A percentile compares a stretch with the other conserved stretches of the same genome.
Evolutionary conservation across 2,113 vertebrate species (phyloP).

Genomic region (Cnemophilus loriae): DNA sequence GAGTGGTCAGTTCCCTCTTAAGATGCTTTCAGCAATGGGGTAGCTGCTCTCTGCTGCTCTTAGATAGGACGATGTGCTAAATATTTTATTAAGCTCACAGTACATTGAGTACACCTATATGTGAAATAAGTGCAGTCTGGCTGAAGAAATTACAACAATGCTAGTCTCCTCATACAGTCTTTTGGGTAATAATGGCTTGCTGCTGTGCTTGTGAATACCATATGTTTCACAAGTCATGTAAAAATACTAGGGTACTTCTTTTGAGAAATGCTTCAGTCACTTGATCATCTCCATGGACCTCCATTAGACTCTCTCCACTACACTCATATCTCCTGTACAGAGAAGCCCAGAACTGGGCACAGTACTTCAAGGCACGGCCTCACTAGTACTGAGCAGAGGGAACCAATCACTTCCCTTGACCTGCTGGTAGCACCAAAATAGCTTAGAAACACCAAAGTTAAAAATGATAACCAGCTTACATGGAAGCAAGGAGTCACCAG

Average conservation of each 20-base stretch:
- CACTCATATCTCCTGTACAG: not conserved
- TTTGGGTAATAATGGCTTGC: not conserved
- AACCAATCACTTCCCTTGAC: not conserved
- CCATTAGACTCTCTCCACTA: not conserved
- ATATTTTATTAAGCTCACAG: not conserved
- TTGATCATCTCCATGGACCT: not conserved
- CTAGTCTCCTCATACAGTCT: not conserved
- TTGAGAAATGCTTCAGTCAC: not conserved
- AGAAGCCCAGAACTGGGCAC: not conserved
- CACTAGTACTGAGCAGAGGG: not conserved
- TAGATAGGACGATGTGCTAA: not conserved
- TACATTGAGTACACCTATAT: not conserved
- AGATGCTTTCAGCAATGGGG: not conserved
- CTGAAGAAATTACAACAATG: not conserved
- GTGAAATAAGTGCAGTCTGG: not conserved
- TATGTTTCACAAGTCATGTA: not conserved
- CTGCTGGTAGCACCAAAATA: not conserved
- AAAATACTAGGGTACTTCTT: not conserved
- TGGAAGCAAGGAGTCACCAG: not conserved
- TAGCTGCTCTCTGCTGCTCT: not conserved
- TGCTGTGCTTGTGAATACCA: not conserved
- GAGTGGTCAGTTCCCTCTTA: not conserved
- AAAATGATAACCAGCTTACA: not conserved
- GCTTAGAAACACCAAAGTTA: not conserved
- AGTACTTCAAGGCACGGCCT: not conserved